Base-by-base conservation (phyloP, 1,140 invertebrate genomes). In the Cotesia chilonis region DNA sequence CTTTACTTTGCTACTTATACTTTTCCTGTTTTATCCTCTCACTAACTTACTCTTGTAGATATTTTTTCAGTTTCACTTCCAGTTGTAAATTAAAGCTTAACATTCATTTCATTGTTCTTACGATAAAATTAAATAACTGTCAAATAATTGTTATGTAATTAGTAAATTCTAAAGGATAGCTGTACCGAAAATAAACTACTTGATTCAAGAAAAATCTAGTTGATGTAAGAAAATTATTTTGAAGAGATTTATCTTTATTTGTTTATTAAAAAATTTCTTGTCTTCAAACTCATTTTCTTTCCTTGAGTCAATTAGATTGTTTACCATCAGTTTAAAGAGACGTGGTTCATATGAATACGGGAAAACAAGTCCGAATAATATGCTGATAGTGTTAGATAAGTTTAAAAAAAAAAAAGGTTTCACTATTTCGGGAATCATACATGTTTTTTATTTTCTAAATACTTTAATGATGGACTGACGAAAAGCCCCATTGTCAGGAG, bases 381-480 rank as follows among this genome's bases (percentile, higher is more conserved):
- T 12, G 14, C 37, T 14, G 41, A 65, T 14, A 38, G 10, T 41
- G 10, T 41, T 28, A 4, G 12, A 65, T 2, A 14, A 41, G 10
- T 14, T 41, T 14, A 14, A 14, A n/a, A 65, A 38, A 17, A 54
- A 64, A 60, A 71, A 71, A 70, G 37, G 60, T 68, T 28, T 28
- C 28, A 28, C 41, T 47, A 47, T 47, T 47, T 47, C 10, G 6
- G 41, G 41, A 47, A 10, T 47, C 9, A 47, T 60, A 60, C 14
- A 52, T 74, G 41, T 78, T 79, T 79, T 77, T 67, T 69, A 72
- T 72, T 73, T 74, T 74, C 72, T 68, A 6, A n/a, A 61, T 47
- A 47, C 41, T 47, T 47, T 47, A 6, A 0, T 47, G 41, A 47
- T 47, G 5, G 6, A 9, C 41, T 47, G 41, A 63, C 14, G 36